Evolutionary conservation across 2,797 vertebrate species (phyloP).

Genomic region (Oreonectes daqikongensis): DNA sequence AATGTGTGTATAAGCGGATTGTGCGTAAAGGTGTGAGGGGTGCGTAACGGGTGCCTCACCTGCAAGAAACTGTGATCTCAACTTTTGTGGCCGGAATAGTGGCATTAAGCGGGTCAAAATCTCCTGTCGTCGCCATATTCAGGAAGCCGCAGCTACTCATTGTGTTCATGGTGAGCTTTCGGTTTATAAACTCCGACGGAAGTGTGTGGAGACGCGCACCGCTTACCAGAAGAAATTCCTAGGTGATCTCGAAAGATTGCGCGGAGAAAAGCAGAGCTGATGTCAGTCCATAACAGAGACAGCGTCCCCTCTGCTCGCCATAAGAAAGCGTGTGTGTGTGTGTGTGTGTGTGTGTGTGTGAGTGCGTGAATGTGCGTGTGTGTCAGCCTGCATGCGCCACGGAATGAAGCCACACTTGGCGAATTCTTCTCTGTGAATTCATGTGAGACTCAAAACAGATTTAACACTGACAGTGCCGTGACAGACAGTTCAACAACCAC

Average conservation of each 20-base stretch:
- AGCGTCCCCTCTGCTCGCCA: constrained; percentile 44
- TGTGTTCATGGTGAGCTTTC: constrained; percentile 49
- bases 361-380: not conserved
- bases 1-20: not conserved
- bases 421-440: constrained; percentile 37
- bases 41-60: constrained; percentile 72
- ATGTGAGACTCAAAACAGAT: constrained; percentile 40
- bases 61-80: constrained; percentile 96
- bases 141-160: constrained; percentile 79
- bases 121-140: constrained; percentile 89
- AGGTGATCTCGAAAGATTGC: constrained; percentile 22
- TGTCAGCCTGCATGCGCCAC: not conserved
- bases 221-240: constrained; percentile 60
- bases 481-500: not conserved
- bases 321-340: constrained; percentile 1
- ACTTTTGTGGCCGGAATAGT: constrained; percentile 94
- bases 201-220: constrained; percentile 55
- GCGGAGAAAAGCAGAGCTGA: constrained; percentile 60
- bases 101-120: constrained; percentile 86
- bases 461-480: constrained; percentile 42
- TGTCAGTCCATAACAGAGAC: constrained; percentile 67
- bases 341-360: no score
- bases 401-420: constrained; percentile 41
- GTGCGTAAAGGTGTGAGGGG: constrained; percentile 7
- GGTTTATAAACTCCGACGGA: constrained; percentile 60